phyloP scores from a whole-genome alignment of 2,113 vertebrate species.

The Rhynchomys soricoides region DNA sequence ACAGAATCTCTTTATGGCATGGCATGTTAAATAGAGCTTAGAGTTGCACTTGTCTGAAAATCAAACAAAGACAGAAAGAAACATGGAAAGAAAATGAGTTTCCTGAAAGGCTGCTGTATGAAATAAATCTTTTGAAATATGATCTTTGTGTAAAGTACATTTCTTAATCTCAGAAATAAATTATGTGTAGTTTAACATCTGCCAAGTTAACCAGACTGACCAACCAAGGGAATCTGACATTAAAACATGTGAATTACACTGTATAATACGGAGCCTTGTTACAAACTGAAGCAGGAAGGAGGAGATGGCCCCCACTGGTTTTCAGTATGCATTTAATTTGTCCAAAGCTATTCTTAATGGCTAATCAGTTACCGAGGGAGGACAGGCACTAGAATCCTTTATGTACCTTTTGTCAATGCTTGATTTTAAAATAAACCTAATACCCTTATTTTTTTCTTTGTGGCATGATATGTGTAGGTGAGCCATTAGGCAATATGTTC shows the following conservation, averaged over 20 bases:
- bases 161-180: constrained; percentile 74
- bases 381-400: background rate
- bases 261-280: constrained; percentile 60
- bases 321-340: constrained; percentile 55
- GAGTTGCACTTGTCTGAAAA: background rate
- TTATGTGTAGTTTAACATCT: constrained; percentile 67
- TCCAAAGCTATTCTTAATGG: constrained; percentile 43
- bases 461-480: background rate
- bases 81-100: constrained; percentile 33
- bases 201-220: constrained; percentile 76
- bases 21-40: background rate
- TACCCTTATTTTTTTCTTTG: background rate
- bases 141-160: constrained; percentile 52
- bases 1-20: background rate
- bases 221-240: constrained; percentile 43
- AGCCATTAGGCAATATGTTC: background rate
- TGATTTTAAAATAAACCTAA: background rate
- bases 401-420: background rate
- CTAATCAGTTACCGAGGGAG: constrained; percentile 26
- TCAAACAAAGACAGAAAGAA: constrained; percentile 26
- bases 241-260: constrained; percentile 70
- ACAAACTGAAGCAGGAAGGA: constrained; percentile 29
- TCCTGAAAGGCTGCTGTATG: background rate
- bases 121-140: constrained; percentile 71
- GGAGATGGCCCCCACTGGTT: background rate